Conservation (phyloP, 2,888 invertebrate species). For the Leucozona laternaria region DNA sequence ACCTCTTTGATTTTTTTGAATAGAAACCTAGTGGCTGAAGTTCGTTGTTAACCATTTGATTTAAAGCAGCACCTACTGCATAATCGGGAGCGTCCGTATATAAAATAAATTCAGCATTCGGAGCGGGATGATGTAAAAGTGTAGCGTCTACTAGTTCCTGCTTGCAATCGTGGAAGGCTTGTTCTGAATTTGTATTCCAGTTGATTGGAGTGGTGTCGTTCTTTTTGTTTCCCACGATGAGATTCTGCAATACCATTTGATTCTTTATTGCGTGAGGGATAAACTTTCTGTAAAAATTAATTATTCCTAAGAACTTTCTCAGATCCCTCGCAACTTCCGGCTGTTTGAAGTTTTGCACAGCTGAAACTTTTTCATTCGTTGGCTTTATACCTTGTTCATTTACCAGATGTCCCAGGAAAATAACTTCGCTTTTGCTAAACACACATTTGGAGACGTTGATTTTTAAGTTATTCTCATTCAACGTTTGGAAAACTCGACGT, state of each 20-base stretch:
- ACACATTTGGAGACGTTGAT: too few species aligned
- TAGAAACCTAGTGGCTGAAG: constrained; percentile 3
- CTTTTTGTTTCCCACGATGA: background rate
- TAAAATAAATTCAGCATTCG: constrained; percentile 3
- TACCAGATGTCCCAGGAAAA: constrained; percentile 9
- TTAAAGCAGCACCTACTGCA: constrained; percentile 5
- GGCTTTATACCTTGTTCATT: constrained; percentile 17
- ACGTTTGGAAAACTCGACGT: too few species aligned
- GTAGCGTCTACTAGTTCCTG: background rate
- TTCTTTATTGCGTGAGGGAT: background rate
- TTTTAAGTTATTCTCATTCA: too few species aligned
- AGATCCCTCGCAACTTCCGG: too few species aligned
- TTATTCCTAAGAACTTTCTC: background rate
- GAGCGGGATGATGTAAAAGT: constrained; percentile 14
- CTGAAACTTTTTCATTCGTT: background rate
- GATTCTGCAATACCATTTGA: background rate
- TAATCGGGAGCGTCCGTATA: background rate
- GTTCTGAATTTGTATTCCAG: constrained; percentile 8
- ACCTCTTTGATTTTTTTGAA: background rate
- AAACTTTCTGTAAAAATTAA: constrained; percentile 4
- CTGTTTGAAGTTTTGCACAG: too few species aligned
- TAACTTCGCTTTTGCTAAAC: too few species aligned
- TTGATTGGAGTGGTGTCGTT: constrained; percentile 1
- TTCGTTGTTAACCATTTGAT: constrained; percentile 2
- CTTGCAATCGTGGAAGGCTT: constrained; percentile 21